Evolutionary conservation across 1,140 invertebrate genomes (phyloP), one percentile per base, ranked within the genome.

Genomic region (Ctenoplectra terminalis): DNA sequence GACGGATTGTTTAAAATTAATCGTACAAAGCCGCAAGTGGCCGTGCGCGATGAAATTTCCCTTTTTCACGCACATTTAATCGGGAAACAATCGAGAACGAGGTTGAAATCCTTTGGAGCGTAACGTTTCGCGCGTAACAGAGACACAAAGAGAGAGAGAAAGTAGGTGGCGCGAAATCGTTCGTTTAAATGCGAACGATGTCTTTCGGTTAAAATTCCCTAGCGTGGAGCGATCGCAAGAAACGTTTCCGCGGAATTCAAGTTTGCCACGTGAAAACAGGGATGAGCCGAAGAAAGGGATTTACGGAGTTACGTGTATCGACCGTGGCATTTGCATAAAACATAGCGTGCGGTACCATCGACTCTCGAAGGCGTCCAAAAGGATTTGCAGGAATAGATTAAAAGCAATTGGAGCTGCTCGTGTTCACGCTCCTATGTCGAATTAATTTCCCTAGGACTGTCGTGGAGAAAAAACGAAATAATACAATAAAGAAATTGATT

Each of bases 251-350:
- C 58, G 29, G 26, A 20, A 31, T 48, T 74, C 46, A 29, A 64
- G 29, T 75, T 60, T 46, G 15, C 40, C 70, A 31, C 58, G 56
- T 60, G 52, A n/a, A 54, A 76, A 66, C 60, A n/a, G 73, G 31
- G 8, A 2, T n/a, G 13, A 8, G 31, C 8, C 73, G 46, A 31
- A 76, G 61, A 76, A 54, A 66, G n/a, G 48, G 48, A 76, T 66
- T 52, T 66, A 76, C 72, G 34, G 31, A 15, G 46, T n/a, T 40
- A 37, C 73, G 46, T 40, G 73, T 50, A 76, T 76, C 73, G 73
- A 66, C 34, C 73, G 56, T 17, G 23, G 31, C 73, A 76, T 76
- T 76, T 76, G 73, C 61, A 66, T 76, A 54, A 66, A 76, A 43
- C 73, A 54, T 29, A 40, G 29, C 72, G 31, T 2, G 40, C 43